phyloP scores from a whole-genome alignment of 2,797 vertebrate genomes.

The Intellagama lesueurii region DNA sequence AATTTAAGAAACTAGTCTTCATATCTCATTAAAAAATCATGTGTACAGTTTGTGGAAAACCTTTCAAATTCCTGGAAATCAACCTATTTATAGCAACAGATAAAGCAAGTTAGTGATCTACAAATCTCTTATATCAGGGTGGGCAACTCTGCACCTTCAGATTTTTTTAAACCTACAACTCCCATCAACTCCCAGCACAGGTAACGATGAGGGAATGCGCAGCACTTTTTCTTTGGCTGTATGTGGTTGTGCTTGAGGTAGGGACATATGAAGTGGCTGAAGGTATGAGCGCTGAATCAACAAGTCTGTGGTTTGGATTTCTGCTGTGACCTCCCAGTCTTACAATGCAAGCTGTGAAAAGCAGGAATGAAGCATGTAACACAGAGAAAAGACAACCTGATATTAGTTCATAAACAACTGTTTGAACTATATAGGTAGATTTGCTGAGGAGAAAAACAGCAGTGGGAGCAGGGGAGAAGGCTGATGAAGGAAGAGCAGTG shows the following conservation, averaged over 20 bases:
- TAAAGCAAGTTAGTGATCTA: neutral
- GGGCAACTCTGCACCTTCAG: too few relatives aligned
- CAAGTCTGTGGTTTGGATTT: neutral
- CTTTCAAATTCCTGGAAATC: constrained; percentile 27
- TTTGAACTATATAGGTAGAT: neutral
- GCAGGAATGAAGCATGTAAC: neutral
- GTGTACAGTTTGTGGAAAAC: neutral
- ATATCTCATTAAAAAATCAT: constrained; percentile 5
- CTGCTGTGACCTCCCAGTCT: neutral
- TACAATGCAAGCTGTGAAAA: neutral
- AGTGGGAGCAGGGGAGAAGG: neutral
- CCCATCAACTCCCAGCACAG: too few relatives aligned
- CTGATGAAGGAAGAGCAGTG: neutral
- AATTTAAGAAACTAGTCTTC: neutral
- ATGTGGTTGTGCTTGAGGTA: neutral
- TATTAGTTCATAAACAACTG: neutral
- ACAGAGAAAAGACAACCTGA: neutral
- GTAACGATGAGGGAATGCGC: neutral
- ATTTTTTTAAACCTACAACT: neutral
- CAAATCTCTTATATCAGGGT: neutral
- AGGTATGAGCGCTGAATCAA: neutral
- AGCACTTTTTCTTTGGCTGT: neutral
- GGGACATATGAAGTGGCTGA: neutral
- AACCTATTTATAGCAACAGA: constrained; percentile 11
- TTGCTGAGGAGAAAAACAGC: neutral